Base-by-base conservation (phyloP, 1,140 invertebrate species). In the Drosophila nigromelanica region DNA sequence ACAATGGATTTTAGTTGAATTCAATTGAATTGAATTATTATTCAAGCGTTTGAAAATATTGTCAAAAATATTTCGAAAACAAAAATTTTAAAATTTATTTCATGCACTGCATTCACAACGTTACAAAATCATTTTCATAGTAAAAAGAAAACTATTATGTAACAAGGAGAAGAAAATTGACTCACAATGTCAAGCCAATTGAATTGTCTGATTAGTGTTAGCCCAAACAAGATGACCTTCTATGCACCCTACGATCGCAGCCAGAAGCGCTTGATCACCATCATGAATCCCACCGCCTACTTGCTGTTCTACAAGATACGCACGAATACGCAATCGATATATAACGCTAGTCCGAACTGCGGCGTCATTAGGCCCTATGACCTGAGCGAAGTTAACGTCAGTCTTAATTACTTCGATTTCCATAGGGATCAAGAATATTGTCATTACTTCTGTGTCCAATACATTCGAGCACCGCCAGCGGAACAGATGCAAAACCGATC, bases 11-110 rank as follows among this genome's bases (percentile, higher is more conserved):
- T 1, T 1, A 18, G 2, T 18, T 18, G 18, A 18, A 18, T n/a
- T n/a, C n/a, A n/a, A n/a, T n/a, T n/a, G n/a, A 18, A 18, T 18
- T 18, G 18, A 18, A 18, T 18, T 18, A 18, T 18, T 18, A 18
- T 18, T 18, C 18, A 18, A 76, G 52, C 67, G 68, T 80, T 67
- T 76, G 67, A 67, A 80, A 73, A 80, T 80, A 59, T 63, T 80
- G 78, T 80, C 78, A 80, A 64, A 69, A 68, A 45, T 24, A 24
- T 24, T 24, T 24, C 18, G 18, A 18, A 18, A 18, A 18, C 1
- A 18, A 18, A 18, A 18, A n/a, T n/a, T n/a, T n/a, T n/a, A n/a
- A n/a, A n/a, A n/a, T n/a, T n/a, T n/a, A n/a, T n/a, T n/a, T n/a
- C n/a, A n/a, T n/a, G n/a, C n/a, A n/a, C n/a, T n/a, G n/a, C n/a